These are phyloP conservation scores for Rhamnusium bicolor DNA, from an alignment of 2,888 invertebrate genomes.

Conservation along the genomic window DNA sequence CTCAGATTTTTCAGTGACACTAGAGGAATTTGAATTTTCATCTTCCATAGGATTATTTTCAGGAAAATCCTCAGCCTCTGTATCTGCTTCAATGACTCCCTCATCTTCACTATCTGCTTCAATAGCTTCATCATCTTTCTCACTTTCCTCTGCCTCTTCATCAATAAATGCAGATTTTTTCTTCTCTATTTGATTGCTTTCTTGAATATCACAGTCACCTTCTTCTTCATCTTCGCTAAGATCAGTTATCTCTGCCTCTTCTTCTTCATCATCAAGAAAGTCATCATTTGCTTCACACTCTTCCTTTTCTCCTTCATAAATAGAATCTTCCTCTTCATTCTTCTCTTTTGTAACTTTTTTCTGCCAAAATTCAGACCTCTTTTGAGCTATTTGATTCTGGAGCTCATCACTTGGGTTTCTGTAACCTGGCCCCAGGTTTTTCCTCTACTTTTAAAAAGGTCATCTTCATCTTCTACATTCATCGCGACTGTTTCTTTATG, in stretches of 20 bases:
- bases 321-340: conserved; percentile 32
- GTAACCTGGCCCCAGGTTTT: conserved; percentile 81
- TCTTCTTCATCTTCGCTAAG: conserved; percentile 73
- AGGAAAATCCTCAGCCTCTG: conserved; percentile 46
- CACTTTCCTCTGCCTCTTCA: conserved; percentile 64
- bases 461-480: conserved; percentile 64
- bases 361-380: conserved; percentile 81
- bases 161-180: conserved; percentile 64
- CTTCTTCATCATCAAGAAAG: conserved; percentile 72
- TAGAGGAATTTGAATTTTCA: not conserved
- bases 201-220: conserved; percentile 56
- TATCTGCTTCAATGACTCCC: conserved; percentile 57
- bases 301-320: conserved; percentile 44
- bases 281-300: conserved; percentile 64
- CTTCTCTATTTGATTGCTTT: conserved; percentile 62
- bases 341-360: conserved; percentile 70
- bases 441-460: conserved; percentile 67
- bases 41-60: conserved; percentile 35
- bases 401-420: conserved; percentile 82
- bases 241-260: conserved; percentile 67
- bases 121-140: conserved; percentile 58
- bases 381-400: conserved; percentile 80
- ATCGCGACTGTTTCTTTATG: conserved; percentile 69
- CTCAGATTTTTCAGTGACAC: conserved; percentile 38
- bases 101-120: conserved; percentile 55